Percentiles rank a stretch among this genome's conserved stretches.
phyloP scores from a whole-genome alignment of 1,140 invertebrate species.

The Lepidurus arcticus region DNA sequence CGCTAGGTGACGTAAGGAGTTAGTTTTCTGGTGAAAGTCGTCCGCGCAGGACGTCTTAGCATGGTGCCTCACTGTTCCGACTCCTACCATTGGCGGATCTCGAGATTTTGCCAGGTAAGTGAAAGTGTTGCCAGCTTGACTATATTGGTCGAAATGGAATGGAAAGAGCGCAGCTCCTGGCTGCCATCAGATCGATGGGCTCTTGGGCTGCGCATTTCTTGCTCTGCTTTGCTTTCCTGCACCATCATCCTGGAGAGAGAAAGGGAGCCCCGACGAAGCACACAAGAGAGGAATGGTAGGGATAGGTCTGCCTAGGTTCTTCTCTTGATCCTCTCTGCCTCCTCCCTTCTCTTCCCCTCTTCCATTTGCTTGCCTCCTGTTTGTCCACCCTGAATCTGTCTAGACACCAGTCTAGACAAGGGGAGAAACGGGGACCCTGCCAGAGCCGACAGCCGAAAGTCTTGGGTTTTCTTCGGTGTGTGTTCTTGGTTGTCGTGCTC shows the following conservation, averaged over 20 bases:
- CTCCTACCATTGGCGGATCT: background rate
- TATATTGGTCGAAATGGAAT: background rate
- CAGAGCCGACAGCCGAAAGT: constrained; percentile 1
- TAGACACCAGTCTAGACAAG: constrained; percentile 21
- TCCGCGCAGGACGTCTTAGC: no score
- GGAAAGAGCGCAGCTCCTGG: background rate
- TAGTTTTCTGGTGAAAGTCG: no score
- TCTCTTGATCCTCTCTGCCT: background rate
- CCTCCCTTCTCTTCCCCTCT: constrained; percentile 7
- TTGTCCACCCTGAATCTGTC: constrained; percentile 17
- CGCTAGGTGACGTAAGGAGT: no score
- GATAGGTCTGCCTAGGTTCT: constrained; percentile 6
- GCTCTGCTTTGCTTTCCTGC: background rate
- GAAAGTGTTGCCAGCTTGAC: background rate
- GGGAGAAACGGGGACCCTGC: background rate
- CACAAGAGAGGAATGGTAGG: background rate
- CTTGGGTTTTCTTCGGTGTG: constrained; percentile 3
- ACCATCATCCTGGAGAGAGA: background rate
- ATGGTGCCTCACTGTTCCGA: no score
- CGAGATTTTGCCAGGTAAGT: background rate
- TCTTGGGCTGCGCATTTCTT: constrained; percentile 11
- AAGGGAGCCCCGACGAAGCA: background rate
- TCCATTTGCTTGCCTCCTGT: constrained; percentile 18
- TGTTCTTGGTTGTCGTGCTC: background rate
- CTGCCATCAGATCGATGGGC: constrained; percentile 1